phyloP scores from a whole-genome alignment of 2,797 vertebrate species.

The Pipistrellus pipistrellus region DNA sequence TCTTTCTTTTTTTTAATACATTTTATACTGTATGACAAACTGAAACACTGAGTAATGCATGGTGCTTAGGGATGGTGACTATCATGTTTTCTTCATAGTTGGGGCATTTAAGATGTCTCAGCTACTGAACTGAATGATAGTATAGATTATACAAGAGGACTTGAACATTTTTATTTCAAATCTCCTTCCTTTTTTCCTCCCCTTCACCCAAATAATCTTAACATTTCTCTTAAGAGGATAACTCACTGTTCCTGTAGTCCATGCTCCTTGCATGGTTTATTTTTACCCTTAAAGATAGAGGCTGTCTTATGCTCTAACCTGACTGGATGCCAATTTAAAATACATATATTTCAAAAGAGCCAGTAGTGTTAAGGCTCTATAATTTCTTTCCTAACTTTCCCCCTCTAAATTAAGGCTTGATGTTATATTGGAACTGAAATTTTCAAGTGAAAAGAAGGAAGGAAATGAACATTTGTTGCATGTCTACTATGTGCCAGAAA shows the following conservation, averaged over 20 bases:
- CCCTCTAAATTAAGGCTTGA: conserved; percentile 13
- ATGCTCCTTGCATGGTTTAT: background rate
- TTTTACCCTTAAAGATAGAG: conserved; percentile 46
- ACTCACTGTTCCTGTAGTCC: background rate
- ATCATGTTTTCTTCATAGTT: conserved; percentile 61
- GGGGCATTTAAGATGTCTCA: conserved; percentile 66
- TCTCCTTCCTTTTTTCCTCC: background rate
- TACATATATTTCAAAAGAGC: background rate
- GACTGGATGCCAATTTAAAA: background rate
- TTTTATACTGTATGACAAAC: conserved; percentile 69
- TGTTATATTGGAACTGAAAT: conserved; percentile 41
- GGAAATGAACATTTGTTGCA: conserved; percentile 61
- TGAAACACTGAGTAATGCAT: background rate
- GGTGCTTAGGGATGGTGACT: conserved; percentile 38
- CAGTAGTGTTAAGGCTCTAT: conserved; percentile 10
- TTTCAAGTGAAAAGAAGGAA: conserved; percentile 47
- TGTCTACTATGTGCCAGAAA: conserved; percentile 42
- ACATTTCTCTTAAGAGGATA: background rate
- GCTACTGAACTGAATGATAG: conserved; percentile 57
- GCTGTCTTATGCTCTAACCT: background rate
- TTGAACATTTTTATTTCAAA: conserved; percentile 58
- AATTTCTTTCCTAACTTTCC: conserved; percentile 50
- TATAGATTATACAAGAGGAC: conserved; percentile 56
- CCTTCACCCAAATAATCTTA: background rate
- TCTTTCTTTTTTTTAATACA: conserved; percentile 65